phyloP scores from a whole-genome alignment of 2,888 invertebrate species.

The Thymelicus sylvestris region DNA sequence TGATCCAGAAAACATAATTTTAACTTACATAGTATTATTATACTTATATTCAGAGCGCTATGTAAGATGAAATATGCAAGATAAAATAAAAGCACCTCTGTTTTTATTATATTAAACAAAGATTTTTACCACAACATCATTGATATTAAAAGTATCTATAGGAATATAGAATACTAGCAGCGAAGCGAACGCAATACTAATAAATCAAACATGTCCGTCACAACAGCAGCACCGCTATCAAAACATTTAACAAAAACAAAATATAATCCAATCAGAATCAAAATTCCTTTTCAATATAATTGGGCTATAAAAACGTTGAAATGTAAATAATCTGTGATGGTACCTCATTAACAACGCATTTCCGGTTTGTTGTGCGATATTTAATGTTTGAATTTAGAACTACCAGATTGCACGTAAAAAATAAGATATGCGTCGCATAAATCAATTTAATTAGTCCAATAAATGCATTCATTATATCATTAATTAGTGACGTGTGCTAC shows the following conservation, averaged over 20 bases:
- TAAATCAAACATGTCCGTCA: slow-evolving; percentile 3
- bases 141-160: too few species aligned
- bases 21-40: too few species aligned
- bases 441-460: slow-evolving; percentile 19
- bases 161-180: neutral
- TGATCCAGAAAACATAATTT: too few species aligned
- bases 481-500: neutral
- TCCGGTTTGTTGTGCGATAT: slow-evolving; percentile 23
- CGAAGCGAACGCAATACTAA: neutral
- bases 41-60: too few species aligned
- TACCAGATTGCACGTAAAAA: neutral
- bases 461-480: neutral
- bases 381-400: slow-evolving; percentile 4
- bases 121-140: too few species aligned
- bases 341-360: slow-evolving; percentile 35
- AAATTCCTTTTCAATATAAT: slow-evolving; percentile 42
- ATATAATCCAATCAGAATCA: slow-evolving; percentile 29
- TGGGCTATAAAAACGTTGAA: slow-evolving; percentile 46
- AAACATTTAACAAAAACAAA: slow-evolving; percentile 16
- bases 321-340: slow-evolving; percentile 40
- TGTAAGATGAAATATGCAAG: too few species aligned
- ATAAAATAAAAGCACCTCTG: too few species aligned
- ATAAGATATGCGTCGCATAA: slow-evolving; percentile 4
- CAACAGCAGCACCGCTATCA: neutral
- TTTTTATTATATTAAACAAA: too few species aligned